Evolutionary conservation across 2,797 vertebrate species (phyloP), one percentile per base, ranked within the genome.

Genomic region (Hozukius guyotensis): DNA sequence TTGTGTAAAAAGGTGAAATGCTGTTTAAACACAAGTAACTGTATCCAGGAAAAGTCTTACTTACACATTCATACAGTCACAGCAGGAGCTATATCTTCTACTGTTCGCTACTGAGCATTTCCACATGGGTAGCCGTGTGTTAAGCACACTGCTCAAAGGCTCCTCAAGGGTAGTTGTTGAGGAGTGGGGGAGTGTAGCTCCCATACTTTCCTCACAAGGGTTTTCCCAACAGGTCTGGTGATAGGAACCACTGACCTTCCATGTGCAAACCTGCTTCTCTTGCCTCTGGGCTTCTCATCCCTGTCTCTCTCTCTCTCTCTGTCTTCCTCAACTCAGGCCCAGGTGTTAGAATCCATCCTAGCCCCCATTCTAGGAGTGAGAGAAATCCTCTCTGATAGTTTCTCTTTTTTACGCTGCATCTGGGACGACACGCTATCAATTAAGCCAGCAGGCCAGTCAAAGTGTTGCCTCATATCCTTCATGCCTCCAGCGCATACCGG

Each of bases 371-470:
- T 57, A 59, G 60, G 59, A 80, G 64, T 80, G 84, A 91, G 29
- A 81, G 36, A 88, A 87, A 88, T 80, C 42, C 38, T 72, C 73
- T 84, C 53, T 34, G 80, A 86, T 81, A 55, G 63, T 75, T 89
- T 67, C 34, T 82, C 22, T 79, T 79, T 76, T 86, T 84, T 81
- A 25, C 75, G 27, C 71, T 61, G 78, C 83, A 90, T 92, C 84
- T 90, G 86, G 79, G 67, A 89, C 31, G 32, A 76, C 69, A 77
- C 77, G 81, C 88, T 92, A 94, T 94, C 93, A 95, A 93, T 95
- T 94, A 94, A 87, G 42, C 55, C 75, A 75, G 84, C 81, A 75
- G 72, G 79, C 75, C 69, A 88, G 90, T 94, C 88, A 82, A 85
- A 91, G 81, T 84, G 81, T 90, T 85, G 82, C 86, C 55, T 87